Conservation (phyloP, 1,140 invertebrate species). For the Campoletis sonorensis region DNA sequence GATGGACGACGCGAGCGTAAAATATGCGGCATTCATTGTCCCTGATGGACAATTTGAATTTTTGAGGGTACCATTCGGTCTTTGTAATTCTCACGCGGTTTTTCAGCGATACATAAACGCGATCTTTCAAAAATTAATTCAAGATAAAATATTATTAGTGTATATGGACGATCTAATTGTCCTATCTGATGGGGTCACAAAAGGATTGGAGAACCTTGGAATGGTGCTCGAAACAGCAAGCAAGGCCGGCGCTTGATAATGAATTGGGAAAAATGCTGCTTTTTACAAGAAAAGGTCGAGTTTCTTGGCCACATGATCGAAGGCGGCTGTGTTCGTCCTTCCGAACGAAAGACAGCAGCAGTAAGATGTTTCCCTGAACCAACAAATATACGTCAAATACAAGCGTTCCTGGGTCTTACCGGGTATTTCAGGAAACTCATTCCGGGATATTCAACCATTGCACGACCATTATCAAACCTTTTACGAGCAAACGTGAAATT, state of each 20-base stretch:
- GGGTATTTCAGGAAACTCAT: conserved; percentile 69
- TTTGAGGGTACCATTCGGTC: conserved; percentile 67
- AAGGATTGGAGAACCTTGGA: conserved; percentile 23
- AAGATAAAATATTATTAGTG: conserved; percentile 21
- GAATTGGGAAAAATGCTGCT: conserved; percentile 64
- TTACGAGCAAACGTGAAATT: conserved; percentile 56
- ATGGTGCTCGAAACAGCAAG: conserved; percentile 6
- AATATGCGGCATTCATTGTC: conserved; percentile 68
- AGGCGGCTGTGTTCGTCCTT: not conserved
- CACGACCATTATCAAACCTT: conserved; percentile 64
- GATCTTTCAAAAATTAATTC: conserved; percentile 50
- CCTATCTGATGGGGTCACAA: conserved; percentile 36
- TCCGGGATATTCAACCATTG: conserved; percentile 59
- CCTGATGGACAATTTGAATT: conserved; percentile 64
- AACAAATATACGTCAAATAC: conserved; percentile 59
- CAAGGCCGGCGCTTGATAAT: not conserved
- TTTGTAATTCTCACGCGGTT: conserved; percentile 60
- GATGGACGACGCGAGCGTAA: conserved; percentile 37
- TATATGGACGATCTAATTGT: conserved; percentile 50
- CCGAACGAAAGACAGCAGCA: conserved; percentile 58
- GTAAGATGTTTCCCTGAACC: conserved; percentile 62
- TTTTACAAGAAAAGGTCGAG: conserved; percentile 61
- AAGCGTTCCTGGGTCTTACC: conserved; percentile 66
- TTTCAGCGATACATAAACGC: conserved; percentile 63
- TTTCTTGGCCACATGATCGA: conserved; percentile 58